Evolutionary conservation across 2,113 vertebrate genomes (phyloP).

Genomic region (Hemichromis elongatus): DNA sequence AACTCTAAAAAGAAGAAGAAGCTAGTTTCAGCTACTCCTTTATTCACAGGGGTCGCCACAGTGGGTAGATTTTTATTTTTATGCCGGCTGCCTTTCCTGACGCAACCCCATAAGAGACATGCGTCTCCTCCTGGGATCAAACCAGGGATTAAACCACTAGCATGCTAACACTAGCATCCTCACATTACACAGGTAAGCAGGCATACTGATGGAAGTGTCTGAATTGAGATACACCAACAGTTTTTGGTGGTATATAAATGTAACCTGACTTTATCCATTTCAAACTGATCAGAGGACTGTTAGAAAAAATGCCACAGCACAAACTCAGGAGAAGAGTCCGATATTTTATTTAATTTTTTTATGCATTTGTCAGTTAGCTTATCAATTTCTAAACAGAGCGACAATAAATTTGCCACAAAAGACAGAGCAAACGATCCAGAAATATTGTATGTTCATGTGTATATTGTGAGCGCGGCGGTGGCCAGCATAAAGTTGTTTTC

Average conservation of each 20-base stretch:
- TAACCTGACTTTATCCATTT: conserved; percentile 26
- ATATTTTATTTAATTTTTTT: neutral
- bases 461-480: neutral
- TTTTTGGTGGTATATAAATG: neutral
- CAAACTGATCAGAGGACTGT: conserved; percentile 51
- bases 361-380: neutral
- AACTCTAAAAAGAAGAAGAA: neutral
- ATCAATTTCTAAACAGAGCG: neutral
- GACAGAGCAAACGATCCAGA: neutral
- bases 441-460: neutral
- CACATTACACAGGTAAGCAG: neutral
- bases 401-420: neutral
- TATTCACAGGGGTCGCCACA: neutral
- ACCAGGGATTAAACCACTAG: neutral
- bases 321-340: conserved; percentile 46
- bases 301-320: conserved; percentile 29
- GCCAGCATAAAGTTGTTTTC: neutral
- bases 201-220: neutral
- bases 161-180: neutral
- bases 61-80: neutral
- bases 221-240: neutral
- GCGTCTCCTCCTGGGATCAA: neutral
- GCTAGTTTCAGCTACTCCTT: neutral
- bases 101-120: neutral
- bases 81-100: neutral